phyloP scores from a whole-genome alignment of 2,797 vertebrate species.

The Brachyrhaphis roseni region DNA sequence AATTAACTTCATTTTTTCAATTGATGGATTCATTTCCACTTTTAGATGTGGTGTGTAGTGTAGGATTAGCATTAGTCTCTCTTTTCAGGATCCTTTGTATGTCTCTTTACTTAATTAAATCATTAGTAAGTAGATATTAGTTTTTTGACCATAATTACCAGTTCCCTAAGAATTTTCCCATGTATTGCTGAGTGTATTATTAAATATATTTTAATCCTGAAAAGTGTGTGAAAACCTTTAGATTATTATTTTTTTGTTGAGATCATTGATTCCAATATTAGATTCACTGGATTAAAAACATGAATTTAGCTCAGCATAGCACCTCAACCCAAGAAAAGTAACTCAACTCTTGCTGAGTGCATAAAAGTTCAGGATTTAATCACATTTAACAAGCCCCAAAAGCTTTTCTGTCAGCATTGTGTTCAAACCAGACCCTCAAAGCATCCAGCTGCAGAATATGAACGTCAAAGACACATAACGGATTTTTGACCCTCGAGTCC shows the following conservation, averaged over 20 bases:
- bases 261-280: not conserved
- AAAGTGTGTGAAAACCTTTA: not conserved
- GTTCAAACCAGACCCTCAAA: conserved; percentile 23
- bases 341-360: conserved; percentile 1
- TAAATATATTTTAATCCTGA: not conserved
- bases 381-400: not conserved
- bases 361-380: conserved; percentile 12
- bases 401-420: not conserved
- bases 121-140: not conserved
- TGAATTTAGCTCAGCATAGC: not conserved
- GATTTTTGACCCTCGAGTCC: conserved; percentile 42
- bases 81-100: not conserved
- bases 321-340: not conserved
- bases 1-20: not conserved
- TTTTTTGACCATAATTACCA: not conserved
- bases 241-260: not conserved
- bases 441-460: conserved; percentile 6
- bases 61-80: too few species aligned
- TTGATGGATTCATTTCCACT: not conserved
- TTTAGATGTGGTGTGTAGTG: not conserved
- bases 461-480: conserved; percentile 3
- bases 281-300: not conserved
- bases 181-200: not conserved
- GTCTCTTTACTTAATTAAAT: not conserved
- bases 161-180: not conserved